Conservation (phyloP, 2,888 invertebrate species). For the Eupeodes latifasciatus region DNA sequence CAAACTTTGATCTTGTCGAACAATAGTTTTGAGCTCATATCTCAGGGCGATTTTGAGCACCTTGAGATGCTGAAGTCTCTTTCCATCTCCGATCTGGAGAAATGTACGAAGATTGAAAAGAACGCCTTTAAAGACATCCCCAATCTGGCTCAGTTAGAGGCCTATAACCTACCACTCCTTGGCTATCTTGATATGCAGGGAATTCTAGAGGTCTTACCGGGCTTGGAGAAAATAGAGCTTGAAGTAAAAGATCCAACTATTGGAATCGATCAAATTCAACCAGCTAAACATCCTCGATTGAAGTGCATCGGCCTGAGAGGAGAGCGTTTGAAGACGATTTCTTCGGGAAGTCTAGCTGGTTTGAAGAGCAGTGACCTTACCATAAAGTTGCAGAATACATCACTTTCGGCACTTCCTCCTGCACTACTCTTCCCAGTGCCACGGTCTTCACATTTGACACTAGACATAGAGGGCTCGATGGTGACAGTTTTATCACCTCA, state of each 20-base stretch:
- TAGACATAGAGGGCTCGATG: constrained; percentile 92
- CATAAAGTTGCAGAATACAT: constrained; percentile 92
- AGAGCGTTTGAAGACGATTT: constrained; percentile 89
- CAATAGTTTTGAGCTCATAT: constrained; percentile 92
- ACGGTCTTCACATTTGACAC: constrained; percentile 90
- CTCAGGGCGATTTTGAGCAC: constrained; percentile 90
- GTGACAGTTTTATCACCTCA: constrained; percentile 91
- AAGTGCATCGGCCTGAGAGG: constrained; percentile 91
- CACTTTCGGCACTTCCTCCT: constrained; percentile 90
- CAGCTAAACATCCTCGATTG: constrained; percentile 91
- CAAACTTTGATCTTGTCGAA: constrained; percentile 91
- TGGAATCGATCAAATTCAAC: constrained; percentile 92
- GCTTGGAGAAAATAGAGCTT: constrained; percentile 91
- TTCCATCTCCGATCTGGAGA: constrained; percentile 88
- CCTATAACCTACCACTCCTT: constrained; percentile 91
- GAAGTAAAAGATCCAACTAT: constrained; percentile 94
- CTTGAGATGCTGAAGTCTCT: constrained; percentile 88
- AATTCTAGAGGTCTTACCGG: constrained; percentile 90
- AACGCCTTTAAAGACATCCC: constrained; percentile 90
- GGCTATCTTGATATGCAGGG: constrained; percentile 95
- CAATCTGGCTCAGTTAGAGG: constrained; percentile 89
- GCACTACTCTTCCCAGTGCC: constrained; percentile 94
- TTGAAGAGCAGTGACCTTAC: constrained; percentile 89
- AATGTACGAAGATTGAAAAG: constrained; percentile 92
- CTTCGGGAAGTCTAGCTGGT: constrained; percentile 93